Percentiles rank a stretch among this genome's conserved stretches.
phyloP scores from a whole-genome alignment of 2,113 vertebrate species.

The Burhinus oedicnemus region DNA sequence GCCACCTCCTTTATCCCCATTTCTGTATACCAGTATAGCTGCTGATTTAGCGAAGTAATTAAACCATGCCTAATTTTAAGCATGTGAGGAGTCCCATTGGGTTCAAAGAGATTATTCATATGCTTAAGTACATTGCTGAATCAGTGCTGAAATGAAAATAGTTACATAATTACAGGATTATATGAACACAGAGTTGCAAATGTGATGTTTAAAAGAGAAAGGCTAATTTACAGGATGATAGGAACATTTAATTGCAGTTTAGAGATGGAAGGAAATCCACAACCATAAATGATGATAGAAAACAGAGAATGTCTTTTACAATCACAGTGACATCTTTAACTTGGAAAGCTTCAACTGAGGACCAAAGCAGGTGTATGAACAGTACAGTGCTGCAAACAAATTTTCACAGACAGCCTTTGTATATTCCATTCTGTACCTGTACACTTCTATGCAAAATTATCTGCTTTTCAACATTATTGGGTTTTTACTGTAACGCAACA shows the following conservation, averaged over 20 bases:
- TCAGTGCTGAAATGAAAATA: slow-evolving; percentile 53
- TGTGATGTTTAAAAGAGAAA: slow-evolving; percentile 40
- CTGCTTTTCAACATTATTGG: not conserved
- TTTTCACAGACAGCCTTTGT: not conserved
- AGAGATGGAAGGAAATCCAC: slow-evolving; percentile 29
- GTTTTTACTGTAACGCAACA: not conserved
- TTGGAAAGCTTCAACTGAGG: not conserved
- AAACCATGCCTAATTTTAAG: slow-evolving; percentile 45
- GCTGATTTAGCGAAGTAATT: slow-evolving; percentile 14
- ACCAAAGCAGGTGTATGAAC: not conserved
- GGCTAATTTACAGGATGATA: slow-evolving; percentile 45
- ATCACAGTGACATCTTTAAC: not conserved
- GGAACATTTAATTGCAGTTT: slow-evolving; percentile 52
- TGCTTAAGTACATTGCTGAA: slow-evolving; percentile 41
- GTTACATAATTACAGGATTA: slow-evolving; percentile 51
- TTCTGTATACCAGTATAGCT: not conserved
- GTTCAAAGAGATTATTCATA: slow-evolving; percentile 30
- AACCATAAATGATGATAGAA: not conserved
- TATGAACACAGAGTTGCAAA: slow-evolving; percentile 34
- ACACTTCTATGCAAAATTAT: not conserved
- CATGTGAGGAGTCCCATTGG: not conserved
- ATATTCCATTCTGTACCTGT: not conserved
- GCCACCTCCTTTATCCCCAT: not conserved
- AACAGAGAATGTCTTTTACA: not conserved
- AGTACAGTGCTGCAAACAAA: not conserved